Base-by-base conservation (phyloP, 2,888 invertebrate species). In the Chironomus tentans region DNA sequence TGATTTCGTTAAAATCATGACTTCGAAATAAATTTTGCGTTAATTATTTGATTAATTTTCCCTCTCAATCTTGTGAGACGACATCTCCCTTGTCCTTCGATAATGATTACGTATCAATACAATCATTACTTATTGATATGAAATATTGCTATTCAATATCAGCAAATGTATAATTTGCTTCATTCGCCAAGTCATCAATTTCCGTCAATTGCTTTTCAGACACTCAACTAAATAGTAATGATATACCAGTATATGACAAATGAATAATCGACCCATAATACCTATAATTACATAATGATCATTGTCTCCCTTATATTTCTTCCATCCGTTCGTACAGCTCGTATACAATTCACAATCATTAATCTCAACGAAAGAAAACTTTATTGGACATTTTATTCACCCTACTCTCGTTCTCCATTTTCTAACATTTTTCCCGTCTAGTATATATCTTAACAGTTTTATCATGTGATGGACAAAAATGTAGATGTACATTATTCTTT, bases 1-100 rank as follows among this genome's bases (percentile, higher is more conserved):
- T 82, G 82, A 76, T 61, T 76, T 76, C 21, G 68, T 76, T 48
- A 56, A 24, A 21, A 22, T 76, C 18, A 76, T 76, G 76, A 46
- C 38, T 2, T 18, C 76, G 5, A 68, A 76, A 76, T 68, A 56
- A 76, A 68, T 38, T 38, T 38, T 38, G 38, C 38, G 38, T 38
- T 10, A 38, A 38, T 38, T 38, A 38, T 38, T 38, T 38, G 56
- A 56, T 56, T 56, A 56, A 56, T 56, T 38, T 38, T 1, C 2
- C 38, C 5, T 7, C 38, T 38, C 10, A 38, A 38, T 10, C 38
- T 10, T 10, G 38, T 38, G 38, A 38, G 38, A 38, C 38, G 0
- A 2, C 1, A 38, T 38, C 10, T 38, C 38, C 38, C 38, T 10
- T 2, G 38, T 38, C 10, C 38, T 38, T 38, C 38, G 38, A 38